Evolutionary conservation across 2,113 vertebrate genomes (phyloP).

Genomic region (Phaethon lepturus): DNA sequence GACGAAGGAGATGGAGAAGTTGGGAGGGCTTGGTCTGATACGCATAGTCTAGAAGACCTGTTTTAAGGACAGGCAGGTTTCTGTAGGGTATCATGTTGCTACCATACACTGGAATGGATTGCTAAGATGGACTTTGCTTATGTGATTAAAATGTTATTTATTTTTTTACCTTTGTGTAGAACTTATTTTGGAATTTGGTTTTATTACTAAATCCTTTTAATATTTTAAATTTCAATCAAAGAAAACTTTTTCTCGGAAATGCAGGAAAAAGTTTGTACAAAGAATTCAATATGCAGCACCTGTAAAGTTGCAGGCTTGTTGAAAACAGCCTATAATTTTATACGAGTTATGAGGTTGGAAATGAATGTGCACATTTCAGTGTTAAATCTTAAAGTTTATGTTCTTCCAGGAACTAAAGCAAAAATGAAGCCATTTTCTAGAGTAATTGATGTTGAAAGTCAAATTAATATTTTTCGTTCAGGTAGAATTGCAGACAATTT

Average conservation of each 20-base stretch:
- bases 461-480: neutral
- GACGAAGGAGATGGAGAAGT: neutral
- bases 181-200: neutral
- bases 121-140: neutral
- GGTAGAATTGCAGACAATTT: neutral
- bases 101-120: neutral
- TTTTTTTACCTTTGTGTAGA: neutral
- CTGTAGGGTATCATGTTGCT: neutral
- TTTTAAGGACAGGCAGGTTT: neutral
- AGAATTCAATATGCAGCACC: neutral
- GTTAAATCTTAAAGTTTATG: neutral
- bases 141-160: neutral
- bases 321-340: neutral
- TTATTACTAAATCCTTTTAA: neutral
- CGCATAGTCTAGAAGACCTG: accelerated
- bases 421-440: neutral
- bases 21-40: neutral
- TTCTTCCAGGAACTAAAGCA: neutral
- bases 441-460: neutral
- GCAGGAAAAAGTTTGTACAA: neutral
- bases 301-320: neutral
- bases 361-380: neutral
- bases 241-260: neutral
- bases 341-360: neutral
- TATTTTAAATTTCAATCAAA: neutral